Evolutionary conservation across 2,888 invertebrate genomes (phyloP), one percentile per base, ranked within the genome.

Genomic region (Lasioglossum pauxillum): DNA sequence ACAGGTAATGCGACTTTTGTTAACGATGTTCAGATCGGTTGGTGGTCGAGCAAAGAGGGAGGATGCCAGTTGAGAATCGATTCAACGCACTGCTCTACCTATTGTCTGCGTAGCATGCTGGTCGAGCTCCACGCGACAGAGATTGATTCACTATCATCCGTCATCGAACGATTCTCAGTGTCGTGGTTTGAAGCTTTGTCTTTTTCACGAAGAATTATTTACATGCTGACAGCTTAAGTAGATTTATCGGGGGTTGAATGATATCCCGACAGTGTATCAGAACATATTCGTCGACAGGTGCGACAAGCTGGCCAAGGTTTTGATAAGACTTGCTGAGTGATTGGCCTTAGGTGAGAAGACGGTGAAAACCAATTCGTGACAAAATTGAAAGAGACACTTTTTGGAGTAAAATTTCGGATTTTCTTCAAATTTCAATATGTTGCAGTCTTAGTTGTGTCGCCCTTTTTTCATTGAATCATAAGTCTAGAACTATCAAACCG

Each of bases 131-230:
- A 27, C 69, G 44, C 19, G n/a, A 27, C 12, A 27, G 27, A 60
- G 44, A 41, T 38, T 23, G 38, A 44, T 72, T 27, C 49, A 53
- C 31, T n/a, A 19, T 10, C 16, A 31, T 27, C 69, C 41, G 69
- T 69, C 16, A 49, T 69, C 60, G 14, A 27, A 60, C 46, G 77
- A 78, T 78, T 38, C 77, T 19, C 53, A 16, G 14, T 16, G 60
- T 27, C 60, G 60, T 14, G 27, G 27, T 27, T 60, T 27, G 27
- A 60, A 31, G 14, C 5, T 60, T 27, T 60, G 27, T 27, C 60
- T 60, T 60, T 14, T 60, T 27, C 14, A 27, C 27, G 60, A 60
- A 60, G 60, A 31, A 60, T 60, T 27, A 27, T 60, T 27, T 60
- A 60, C 27, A 60, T 7, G 60, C 27, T 5, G 60, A 60, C 60